Base-by-base conservation (phyloP, 2,888 invertebrate species). In the Polymixis lichenea region DNA sequence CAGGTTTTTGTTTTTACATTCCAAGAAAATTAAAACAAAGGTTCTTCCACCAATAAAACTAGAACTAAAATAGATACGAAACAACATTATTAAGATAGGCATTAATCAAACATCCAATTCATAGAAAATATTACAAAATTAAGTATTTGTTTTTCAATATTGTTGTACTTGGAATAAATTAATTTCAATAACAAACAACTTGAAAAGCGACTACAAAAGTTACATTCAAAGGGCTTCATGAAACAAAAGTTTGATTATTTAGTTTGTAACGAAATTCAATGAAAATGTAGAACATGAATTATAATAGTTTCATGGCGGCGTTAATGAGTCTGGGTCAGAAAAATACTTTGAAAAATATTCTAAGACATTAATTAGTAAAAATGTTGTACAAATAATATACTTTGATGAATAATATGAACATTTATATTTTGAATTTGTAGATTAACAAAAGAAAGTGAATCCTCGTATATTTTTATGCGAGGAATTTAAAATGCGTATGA, bases 111-210 rank as follows among this genome's bases (percentile, higher is more conserved):
- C 49, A 62, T 62, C n/a, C 51, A 71, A 72, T 80, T 68, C 4
- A 64, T 80, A 60, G 38, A 51, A 66, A 72, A 78, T 17, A 71
- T 82, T 61, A 70, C 60, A 74, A 75, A 67, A 55, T 76, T 25
- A 65, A 78, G 82, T 86, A 78, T 85, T 82, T 86, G 86, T 70
- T 84, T 75, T 56, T 60, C 55, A 75, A 75, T 78, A 70, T 71
- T 86, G 80, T 75, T 82, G 66, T 76, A 77, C 75, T 80, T 80
- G 55, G 56, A 78, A 73, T 68, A 85, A 86, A 85, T 84, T 86
- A 84, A 80, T 82, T 70, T 86, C 64, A 70, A 83, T 80, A 78
- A 76, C 62, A 75, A 82, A 80, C 74, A 83, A 82, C 75, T 80
- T 77, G 70, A 75, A 82, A 84, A 79, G 75, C 67, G 68, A 32